phyloP scores from a whole-genome alignment of 2,113 vertebrate genomes.

The Alethe diademata region DNA sequence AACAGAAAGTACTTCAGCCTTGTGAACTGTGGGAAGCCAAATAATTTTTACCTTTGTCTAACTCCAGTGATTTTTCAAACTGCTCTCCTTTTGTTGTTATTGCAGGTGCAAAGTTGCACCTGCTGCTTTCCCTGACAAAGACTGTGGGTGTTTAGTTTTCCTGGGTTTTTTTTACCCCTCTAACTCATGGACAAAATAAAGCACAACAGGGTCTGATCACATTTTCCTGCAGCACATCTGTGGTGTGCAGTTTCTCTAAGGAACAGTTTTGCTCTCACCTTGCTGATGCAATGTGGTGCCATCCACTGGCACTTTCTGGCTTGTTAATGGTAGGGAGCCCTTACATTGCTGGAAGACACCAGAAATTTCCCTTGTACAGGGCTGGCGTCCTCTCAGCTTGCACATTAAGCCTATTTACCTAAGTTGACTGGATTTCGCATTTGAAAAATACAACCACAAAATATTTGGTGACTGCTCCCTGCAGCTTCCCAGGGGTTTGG shows the following conservation, averaged over 20 bases:
- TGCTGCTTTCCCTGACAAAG: background rate
- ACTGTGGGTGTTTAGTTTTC: rapidly evolving
- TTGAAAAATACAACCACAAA: background rate
- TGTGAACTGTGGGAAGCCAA: background rate
- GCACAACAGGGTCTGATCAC: background rate
- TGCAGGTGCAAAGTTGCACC: background rate
- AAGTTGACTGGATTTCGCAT: background rate
- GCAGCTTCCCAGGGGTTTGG: background rate
- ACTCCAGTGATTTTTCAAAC: background rate
- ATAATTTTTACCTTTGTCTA: background rate
- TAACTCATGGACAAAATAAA: background rate
- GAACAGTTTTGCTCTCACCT: background rate
- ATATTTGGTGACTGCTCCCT: background rate
- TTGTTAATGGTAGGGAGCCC: background rate
- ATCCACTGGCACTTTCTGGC: background rate
- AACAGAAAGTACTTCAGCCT: background rate
- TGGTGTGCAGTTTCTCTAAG: background rate
- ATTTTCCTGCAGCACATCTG: background rate
- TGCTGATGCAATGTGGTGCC: background rate
- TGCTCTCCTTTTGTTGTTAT: background rate
- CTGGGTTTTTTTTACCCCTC: rapidly evolving
- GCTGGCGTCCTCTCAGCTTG: background rate
- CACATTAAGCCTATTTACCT: background rate
- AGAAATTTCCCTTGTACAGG: background rate
- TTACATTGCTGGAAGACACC: background rate